Evolutionary conservation across 2,113 vertebrate genomes (phyloP), one percentile per base, ranked within the genome.

Genomic region (Numida meleagris): DNA sequence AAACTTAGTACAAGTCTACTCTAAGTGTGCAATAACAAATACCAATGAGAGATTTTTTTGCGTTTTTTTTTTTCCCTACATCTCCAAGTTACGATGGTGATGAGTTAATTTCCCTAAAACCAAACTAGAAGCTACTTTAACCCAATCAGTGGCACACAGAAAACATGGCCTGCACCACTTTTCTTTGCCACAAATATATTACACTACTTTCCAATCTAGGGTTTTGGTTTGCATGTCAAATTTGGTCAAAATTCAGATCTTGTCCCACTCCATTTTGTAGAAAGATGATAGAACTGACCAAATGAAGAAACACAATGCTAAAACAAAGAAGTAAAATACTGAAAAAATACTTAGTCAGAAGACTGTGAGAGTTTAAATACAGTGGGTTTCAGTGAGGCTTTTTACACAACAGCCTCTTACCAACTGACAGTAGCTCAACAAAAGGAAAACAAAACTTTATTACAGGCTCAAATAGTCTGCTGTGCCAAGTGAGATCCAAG

Each of bases 1-100:
- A 19, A 66, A 34, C 66, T 18, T 31, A 57, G 5, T 14, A 58
- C 15, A 9, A 38, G 16, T 1, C 4, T 27, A 12, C 23, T 70
- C 31, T 43, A 16, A 29, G 25, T 4, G 17, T 19, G 25, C 2
- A 4, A 7, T 12, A 73, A 61, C 3, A n/a, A 2, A 0, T 6
- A n/a, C 6, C 29, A 55, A 18, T 55, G 25, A 53, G 50, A 29
- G 51, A 53, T 29, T 9, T 15, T 13, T 7, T 43, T n/a, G n/a
- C 42, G 10, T 43, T 43, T 8, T 6, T 55, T 31, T 31, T 31
- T 12, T 33, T 6, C 53, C 53, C 15, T 18, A 17, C 29, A 16
- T 55, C 78, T n/a, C 48, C 3, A 9, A 46, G 25, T 67, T 51
- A 55, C 1, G 72, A 65, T 0, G 6, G 8, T 3, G 1, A 86